These are phyloP conservation scores for Erpobdella octoculata DNA, from an alignment of 2,888 invertebrate species.

Conservation along the genomic window DNA sequence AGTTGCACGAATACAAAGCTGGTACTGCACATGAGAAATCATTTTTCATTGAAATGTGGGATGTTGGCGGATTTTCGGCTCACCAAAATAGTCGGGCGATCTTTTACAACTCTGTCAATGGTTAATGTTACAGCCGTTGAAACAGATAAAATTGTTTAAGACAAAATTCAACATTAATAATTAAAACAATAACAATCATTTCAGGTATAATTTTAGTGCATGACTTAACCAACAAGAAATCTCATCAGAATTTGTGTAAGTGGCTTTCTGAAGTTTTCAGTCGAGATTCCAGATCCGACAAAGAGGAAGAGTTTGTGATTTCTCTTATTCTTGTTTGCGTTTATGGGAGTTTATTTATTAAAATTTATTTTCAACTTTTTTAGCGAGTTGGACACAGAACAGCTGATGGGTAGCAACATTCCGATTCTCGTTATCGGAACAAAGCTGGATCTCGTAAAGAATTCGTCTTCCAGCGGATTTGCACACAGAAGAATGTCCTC, in stretches of 20 bases:
- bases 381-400: slow-evolving; percentile 52
- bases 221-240: slow-evolving; percentile 90
- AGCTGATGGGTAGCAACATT: slow-evolving; percentile 56
- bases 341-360: too few species aligned
- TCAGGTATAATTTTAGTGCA: slow-evolving; percentile 84
- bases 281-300: slow-evolving; percentile 48
- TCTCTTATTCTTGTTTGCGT: too few species aligned
- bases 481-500: slow-evolving; percentile 57
- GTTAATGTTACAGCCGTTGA: slow-evolving; percentile 54
- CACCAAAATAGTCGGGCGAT: slow-evolving; percentile 86
- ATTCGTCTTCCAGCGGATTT: slow-evolving; percentile 49
- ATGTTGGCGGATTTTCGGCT: slow-evolving; percentile 86
- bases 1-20: slow-evolving; percentile 83
- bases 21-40: slow-evolving; percentile 82
- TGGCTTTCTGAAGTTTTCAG: slow-evolving; percentile 85
- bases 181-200: neutral
- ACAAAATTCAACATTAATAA: neutral
- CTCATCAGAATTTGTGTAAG: slow-evolving; percentile 81
- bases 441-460: slow-evolving; percentile 75
- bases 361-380: too few species aligned
- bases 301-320: slow-evolving; percentile 33
- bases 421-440: slow-evolving; percentile 90
- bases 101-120: slow-evolving; percentile 87
- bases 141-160: neutral
- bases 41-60: slow-evolving; percentile 91